Evolutionary conservation across 2,797 vertebrate species (phyloP).

Genomic region (Percopsis omiscomaycus): DNA sequence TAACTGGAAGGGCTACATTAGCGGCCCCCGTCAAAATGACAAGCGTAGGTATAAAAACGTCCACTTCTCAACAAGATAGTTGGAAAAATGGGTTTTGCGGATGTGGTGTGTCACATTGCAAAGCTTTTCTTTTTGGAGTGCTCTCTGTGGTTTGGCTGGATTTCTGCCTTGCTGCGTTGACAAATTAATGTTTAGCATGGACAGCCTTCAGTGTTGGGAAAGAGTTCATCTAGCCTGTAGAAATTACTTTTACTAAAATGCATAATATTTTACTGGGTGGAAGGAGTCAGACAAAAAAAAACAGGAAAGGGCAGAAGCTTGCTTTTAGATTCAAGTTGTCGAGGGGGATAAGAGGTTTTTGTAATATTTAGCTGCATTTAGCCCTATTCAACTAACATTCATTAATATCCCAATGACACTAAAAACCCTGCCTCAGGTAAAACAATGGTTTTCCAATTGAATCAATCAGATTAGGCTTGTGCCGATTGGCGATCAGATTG

Average conservation of each 20-base stretch:
- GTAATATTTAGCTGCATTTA: too few species aligned
- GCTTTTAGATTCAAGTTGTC: not conserved
- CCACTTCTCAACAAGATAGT: constrained; percentile 51
- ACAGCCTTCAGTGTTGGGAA: not conserved
- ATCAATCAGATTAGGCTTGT: too few species aligned
- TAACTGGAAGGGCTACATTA: constrained; percentile 59
- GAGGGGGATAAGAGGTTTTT: not conserved
- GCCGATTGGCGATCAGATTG: too few species aligned
- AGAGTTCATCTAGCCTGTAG: not conserved
- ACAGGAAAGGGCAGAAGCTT: not conserved
- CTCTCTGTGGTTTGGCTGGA: constrained; percentile 51
- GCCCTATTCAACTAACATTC: too few species aligned
- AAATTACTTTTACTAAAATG: not conserved
- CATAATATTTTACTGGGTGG: not conserved
- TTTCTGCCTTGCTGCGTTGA: constrained; percentile 50
- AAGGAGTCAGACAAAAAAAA: not conserved
- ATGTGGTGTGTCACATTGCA: constrained; percentile 28
- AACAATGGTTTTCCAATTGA: too few species aligned
- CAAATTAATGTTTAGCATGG: constrained; percentile 36
- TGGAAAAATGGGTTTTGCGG: constrained; percentile 56
- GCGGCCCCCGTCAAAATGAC: constrained; percentile 56
- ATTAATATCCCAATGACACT: too few species aligned
- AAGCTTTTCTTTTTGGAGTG: constrained; percentile 47
- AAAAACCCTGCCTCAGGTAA: too few species aligned
- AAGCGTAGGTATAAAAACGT: constrained; percentile 53